Evolutionary conservation across 2,113 vertebrate genomes (phyloP), one percentile per base, ranked within the genome.

Genomic region (Cinclus mexicanus): DNA sequence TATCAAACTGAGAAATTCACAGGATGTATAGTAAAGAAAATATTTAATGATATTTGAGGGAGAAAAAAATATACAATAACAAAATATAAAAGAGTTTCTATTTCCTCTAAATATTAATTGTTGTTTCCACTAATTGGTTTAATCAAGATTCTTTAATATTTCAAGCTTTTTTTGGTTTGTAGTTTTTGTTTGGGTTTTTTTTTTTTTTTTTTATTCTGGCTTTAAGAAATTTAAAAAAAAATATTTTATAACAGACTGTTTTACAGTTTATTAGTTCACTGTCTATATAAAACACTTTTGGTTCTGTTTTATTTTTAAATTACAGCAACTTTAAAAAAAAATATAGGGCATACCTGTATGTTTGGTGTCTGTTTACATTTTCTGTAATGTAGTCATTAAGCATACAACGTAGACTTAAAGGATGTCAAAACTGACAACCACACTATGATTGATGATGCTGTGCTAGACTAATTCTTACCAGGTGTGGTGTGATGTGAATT

Each of bases 391-490:
- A 98, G 98, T 98, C 98, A 98, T 98, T 98, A 98, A 98, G 97
- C 96, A 97, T 96, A 98, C 97, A 96, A 98, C 70, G 83, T 97
- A 97, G 97, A 97, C 97, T 98, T 98, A 98, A 98, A 98, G 98
- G 96, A 97, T 98, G 98, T 98, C 98, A 98, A 97, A 98, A 97
- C 96, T 98, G 98, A 98, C 98, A 98, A 98, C 97, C 97, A 97
- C 96, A 71, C 97, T 97, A 97, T 98, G 98, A 98, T 98, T 98
- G 98, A 98, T 98, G 98, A 98, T 91, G 98, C 97, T 97, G 97
- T 97, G 98, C 97, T 98, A 98, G 98, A 98, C 98, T 98, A 98
- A 98, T 98, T 98, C 98, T 98, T 98, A 98, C 98, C 98, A 98
- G 98, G 98, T 98, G 98, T 97, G 97, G 96, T 98, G 98, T 98